A percentile compares a stretch with the other conserved stretches of the same genome.
Evolutionary conservation across 1,140 invertebrate genomes (phyloP).

Genomic region (Trichomalopsis sarcophagae): DNA sequence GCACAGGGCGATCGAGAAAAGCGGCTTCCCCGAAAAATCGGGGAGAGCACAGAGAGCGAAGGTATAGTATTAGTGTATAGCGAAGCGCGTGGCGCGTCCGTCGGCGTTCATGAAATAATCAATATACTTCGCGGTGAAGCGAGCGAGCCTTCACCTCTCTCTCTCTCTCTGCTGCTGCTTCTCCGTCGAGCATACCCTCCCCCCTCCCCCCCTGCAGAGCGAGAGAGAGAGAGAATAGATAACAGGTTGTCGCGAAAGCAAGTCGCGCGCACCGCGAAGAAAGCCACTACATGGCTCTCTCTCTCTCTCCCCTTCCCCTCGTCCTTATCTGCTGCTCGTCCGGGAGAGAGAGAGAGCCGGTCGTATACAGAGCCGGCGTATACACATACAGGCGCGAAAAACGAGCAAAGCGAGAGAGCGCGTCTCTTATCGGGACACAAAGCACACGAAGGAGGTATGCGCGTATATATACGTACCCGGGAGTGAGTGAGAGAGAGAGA

Average conservation of each 20-base stretch:
- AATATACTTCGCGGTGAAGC: conserved; percentile 60
- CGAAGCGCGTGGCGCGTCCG: conserved; percentile 7
- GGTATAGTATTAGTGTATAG: background rate
- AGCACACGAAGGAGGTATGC: background rate
- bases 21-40: background rate
- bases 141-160: conserved; percentile 1
- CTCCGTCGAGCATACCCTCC: conserved; percentile 7
- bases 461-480: background rate
- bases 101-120: conserved; percentile 66
- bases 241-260: conserved; percentile 68
- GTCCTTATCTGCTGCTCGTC: background rate
- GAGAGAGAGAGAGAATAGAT: conserved; percentile 54
- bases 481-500: background rate
- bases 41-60: background rate
- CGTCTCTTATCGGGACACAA: conserved; percentile 9
- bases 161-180: background rate
- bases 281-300: conserved; percentile 8
- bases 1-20: background rate
- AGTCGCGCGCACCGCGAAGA: conserved; percentile 47
- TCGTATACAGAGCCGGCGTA: background rate
- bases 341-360: background rate
- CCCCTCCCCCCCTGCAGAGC: background rate
- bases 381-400: background rate
- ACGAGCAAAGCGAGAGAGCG: conserved; percentile 11
- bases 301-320: background rate